Percentiles rank a stretch among this genome's conserved stretches.
These are phyloP conservation scores for Sebastes variabilis DNA, from an alignment of 2,797 vertebrate genomes.

Conservation along the genomic window DNA sequence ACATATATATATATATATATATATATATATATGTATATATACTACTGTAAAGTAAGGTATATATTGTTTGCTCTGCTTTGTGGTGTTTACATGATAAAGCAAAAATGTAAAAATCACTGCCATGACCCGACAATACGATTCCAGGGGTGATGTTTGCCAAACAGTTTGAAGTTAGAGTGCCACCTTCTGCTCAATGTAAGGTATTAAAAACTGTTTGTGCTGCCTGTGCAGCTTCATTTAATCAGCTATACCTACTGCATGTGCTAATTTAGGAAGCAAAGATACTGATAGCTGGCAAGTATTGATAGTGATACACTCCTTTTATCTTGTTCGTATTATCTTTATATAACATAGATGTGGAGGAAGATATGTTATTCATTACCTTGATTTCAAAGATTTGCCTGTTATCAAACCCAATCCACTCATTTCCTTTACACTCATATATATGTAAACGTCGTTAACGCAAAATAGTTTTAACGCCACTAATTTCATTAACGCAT, in stretches of 20 bases:
- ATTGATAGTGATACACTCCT: not conserved
- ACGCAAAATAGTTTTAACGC: too few species aligned
- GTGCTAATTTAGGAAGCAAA: not conserved
- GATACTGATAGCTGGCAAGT: not conserved
- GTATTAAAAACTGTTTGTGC: not conserved
- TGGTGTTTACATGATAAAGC: not conserved
- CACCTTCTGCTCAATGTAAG: slow-evolving; percentile 18
- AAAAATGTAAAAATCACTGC: not conserved
- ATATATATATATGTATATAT: too few species aligned
- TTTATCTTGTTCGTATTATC: not conserved
- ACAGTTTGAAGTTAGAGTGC: not conserved
- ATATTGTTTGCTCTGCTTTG: not conserved
- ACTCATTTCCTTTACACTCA: slow-evolving; percentile 69
- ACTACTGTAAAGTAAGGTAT: not conserved
- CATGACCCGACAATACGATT: not conserved
- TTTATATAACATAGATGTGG: not conserved
- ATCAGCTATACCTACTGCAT: not conserved
- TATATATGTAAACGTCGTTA: too few species aligned
- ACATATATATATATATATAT: too few species aligned
- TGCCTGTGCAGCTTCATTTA: not conserved
- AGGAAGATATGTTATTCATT: slow-evolving; percentile 25
- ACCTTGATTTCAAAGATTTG: slow-evolving; percentile 86
- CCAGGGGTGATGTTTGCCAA: not conserved
- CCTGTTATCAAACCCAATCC: slow-evolving; percentile 87
- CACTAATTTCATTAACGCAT: too few species aligned